Conservation (phyloP, 2,113 vertebrate genomes). For the Periophthalmodon schlosseri region DNA sequence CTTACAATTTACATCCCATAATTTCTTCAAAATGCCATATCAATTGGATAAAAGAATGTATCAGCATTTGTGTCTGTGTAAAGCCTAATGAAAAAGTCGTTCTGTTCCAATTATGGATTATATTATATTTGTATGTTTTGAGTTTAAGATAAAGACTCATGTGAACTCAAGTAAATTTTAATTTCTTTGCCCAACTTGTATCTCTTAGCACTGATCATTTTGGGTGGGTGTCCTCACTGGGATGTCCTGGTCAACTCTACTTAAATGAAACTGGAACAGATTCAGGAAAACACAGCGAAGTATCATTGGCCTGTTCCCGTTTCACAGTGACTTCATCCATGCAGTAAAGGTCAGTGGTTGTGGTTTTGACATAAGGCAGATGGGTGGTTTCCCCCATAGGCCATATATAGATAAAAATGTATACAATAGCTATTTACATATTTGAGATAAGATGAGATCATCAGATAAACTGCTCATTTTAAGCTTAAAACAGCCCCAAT, state of each 20-base stretch:
- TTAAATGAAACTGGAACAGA: constrained; percentile 55
- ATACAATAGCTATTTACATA: background rate
- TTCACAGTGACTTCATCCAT: constrained; percentile 55
- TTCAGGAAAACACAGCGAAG: constrained; percentile 50
- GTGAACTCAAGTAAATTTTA: no score
- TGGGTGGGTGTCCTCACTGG: constrained; percentile 1
- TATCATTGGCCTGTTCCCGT: constrained; percentile 60
- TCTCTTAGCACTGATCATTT: constrained; percentile 21
- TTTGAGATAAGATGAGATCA: constrained; percentile 1
- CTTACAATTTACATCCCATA: background rate
- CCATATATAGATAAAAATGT: background rate
- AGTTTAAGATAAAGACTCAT: no score
- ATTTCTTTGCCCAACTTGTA: background rate
- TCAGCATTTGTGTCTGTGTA: no score
- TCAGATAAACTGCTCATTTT: background rate
- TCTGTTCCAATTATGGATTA: no score
- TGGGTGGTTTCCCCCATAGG: background rate
- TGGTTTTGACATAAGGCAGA: background rate
- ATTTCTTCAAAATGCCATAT: background rate
- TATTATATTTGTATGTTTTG: no score
- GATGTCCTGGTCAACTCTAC: constrained; percentile 2
- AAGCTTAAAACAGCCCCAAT: background rate
- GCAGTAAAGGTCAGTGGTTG: constrained; percentile 31
- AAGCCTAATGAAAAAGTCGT: no score
- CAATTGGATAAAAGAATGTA: no score